Evolutionary conservation across 2,888 invertebrate species (phyloP).

Genomic region (Chelonus formosanus): DNA sequence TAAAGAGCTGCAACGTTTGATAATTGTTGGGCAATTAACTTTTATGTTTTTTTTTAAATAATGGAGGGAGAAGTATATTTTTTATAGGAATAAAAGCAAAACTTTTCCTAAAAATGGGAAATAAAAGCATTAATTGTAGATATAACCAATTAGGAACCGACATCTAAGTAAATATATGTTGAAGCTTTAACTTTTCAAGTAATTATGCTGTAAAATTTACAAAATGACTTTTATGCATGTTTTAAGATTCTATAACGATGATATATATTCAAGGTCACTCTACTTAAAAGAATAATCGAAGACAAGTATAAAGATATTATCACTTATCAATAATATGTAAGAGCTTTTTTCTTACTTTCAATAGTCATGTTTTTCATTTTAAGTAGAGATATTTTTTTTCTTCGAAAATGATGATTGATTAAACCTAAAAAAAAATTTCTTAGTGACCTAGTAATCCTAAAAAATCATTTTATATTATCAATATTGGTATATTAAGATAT

Average conservation of each 20-base stretch:
- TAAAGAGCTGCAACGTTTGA: too few relatives aligned
- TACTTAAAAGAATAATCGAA: slow-evolving; percentile 29
- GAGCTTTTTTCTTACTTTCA: slow-evolving; percentile 14
- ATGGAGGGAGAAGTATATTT: too few relatives aligned
- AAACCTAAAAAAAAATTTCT: not conserved
- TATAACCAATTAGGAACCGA: too few relatives aligned
- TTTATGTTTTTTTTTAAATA: too few relatives aligned
- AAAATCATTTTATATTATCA: too few relatives aligned
- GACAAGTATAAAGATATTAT: slow-evolving; percentile 26
- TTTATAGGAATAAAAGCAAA: too few relatives aligned
- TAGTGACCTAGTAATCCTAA: too few relatives aligned
- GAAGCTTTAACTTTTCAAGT: not conserved
- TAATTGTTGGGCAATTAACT: too few relatives aligned
- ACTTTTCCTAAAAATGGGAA: too few relatives aligned
- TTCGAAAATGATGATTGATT: not conserved
- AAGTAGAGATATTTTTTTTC: not conserved
- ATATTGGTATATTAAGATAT: too few relatives aligned
- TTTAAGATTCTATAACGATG: slow-evolving; percentile 2
- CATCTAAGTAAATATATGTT: not conserved
- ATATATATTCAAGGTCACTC: slow-evolving; percentile 27
- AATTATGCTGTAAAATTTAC: slow-evolving; percentile 32
- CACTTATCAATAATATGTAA: slow-evolving; percentile 14
- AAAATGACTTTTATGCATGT: slow-evolving; percentile 13
- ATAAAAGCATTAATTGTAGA: too few relatives aligned
- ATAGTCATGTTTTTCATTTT: not conserved